phyloP scores from a whole-genome alignment of 2,113 vertebrate species.

The Genyomyrus donnyi region DNA sequence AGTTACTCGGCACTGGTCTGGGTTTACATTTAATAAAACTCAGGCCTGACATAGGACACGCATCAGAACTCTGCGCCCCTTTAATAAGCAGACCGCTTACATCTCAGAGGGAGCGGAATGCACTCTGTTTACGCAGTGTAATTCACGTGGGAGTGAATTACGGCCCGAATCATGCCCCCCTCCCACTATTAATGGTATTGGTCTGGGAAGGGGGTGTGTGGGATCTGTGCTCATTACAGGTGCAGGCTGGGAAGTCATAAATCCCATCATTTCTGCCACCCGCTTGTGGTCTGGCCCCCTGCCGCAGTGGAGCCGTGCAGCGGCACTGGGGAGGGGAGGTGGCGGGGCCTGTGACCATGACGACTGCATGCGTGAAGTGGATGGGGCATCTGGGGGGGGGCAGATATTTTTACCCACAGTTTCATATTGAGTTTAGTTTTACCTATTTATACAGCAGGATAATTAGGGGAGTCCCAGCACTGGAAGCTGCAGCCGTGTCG shows the following conservation, averaged over 20 bases:
- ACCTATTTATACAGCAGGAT: not conserved
- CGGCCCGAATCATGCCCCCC: not conserved
- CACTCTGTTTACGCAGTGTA: slow-evolving; percentile 18
- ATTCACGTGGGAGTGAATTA: slow-evolving; percentile 11
- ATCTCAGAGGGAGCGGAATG: not conserved
- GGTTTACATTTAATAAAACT: slow-evolving; percentile 6
- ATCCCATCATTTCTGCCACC: slow-evolving; percentile 28
- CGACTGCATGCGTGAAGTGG: not conserved
- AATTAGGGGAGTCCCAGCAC: not conserved
- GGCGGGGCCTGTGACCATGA: not conserved
- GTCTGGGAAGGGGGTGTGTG: slow-evolving; percentile 2
- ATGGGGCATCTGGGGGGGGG: not conserved
- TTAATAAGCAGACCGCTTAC: not conserved
- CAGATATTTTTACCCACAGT: not conserved
- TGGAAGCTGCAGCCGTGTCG: not conserved
- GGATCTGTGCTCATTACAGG: slow-evolving; percentile 37
- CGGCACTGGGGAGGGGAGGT: too few species aligned
- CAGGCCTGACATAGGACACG: not conserved
- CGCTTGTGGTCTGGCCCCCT: not conserved
- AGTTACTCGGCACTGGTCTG: not conserved
- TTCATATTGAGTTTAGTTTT: not conserved
- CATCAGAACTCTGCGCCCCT: not conserved
- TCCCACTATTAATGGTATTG: not conserved
- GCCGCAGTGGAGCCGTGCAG: not conserved
- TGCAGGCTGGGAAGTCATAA: slow-evolving; percentile 33